Conservation (phyloP, 2,888 invertebrate species). For the Platynereis dumerilii region DNA sequence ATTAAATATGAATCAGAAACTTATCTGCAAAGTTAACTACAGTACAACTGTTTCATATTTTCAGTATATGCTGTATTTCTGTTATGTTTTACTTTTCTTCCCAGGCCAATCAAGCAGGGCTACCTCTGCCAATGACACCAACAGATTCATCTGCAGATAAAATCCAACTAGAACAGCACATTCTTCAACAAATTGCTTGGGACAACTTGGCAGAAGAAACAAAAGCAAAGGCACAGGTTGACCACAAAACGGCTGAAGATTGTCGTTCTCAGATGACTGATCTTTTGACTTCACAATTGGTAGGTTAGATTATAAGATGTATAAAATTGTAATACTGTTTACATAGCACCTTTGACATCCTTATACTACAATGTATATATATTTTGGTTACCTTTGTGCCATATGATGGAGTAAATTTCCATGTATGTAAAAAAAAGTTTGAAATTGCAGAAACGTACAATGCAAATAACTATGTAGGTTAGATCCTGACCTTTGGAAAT, state of each 20-base stretch:
- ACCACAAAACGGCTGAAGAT: constrained; percentile 43
- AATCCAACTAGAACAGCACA: constrained; percentile 41
- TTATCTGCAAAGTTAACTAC: not conserved
- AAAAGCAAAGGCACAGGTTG: constrained; percentile 43
- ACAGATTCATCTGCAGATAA: constrained; percentile 44
- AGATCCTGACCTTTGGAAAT: no score
- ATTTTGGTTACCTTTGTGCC: no score
- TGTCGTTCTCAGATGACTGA: constrained; percentile 45
- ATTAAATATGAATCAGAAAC: not conserved
- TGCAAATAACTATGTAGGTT: no score
- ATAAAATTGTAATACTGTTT: no score
- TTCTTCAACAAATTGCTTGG: constrained; percentile 44
- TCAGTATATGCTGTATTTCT: no score
- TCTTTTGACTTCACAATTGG: constrained; percentile 49
- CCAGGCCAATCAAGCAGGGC: constrained; percentile 50
- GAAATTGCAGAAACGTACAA: no score
- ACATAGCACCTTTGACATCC: no score
- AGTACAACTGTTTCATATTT: not conserved
- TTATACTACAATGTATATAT: no score
- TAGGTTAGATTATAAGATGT: constrained; percentile 31
- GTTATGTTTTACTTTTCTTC: no score
- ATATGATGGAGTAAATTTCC: no score
- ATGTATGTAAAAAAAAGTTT: no score
- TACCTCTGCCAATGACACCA: constrained; percentile 45
- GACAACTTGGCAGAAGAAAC: constrained; percentile 49